These are phyloP conservation scores for Hyaena hyaena DNA, from an alignment of 2,113 vertebrate species.

Conservation along the genomic window DNA sequence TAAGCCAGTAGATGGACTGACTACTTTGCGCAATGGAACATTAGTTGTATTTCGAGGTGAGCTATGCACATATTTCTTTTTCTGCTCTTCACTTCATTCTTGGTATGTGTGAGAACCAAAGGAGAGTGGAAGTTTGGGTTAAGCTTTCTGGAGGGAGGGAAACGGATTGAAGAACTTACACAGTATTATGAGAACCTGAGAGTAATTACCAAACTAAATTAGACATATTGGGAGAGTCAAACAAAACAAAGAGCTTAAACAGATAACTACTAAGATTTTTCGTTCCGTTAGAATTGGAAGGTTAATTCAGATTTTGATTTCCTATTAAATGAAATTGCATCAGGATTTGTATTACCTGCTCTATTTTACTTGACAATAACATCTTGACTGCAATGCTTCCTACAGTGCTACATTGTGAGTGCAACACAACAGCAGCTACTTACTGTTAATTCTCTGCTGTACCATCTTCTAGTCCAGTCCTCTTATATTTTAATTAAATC, in stretches of 20 bases:
- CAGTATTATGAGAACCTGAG: not conserved
- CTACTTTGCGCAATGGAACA: conserved; percentile 94
- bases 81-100: not conserved
- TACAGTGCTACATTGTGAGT: not conserved
- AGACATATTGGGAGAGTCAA: not conserved
- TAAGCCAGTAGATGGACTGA: conserved; percentile 90
- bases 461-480: not conserved
- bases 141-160: not conserved
- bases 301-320: not conserved
- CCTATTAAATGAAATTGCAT: not conserved
- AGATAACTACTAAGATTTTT: not conserved
- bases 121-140: not conserved
- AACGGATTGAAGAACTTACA: not conserved
- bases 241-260: not conserved
- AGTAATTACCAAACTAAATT: not conserved
- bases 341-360: not conserved
- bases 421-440: not conserved
- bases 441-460: not conserved
- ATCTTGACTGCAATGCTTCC: not conserved
- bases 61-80: conserved; percentile 27
- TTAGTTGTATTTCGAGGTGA: conserved; percentile 94
- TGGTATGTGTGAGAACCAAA: not conserved
- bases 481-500: not conserved
- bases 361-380: not conserved
- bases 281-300: not conserved